phyloP scores from a whole-genome alignment of 1,140 invertebrate species.

The Halictus rubicundus region DNA sequence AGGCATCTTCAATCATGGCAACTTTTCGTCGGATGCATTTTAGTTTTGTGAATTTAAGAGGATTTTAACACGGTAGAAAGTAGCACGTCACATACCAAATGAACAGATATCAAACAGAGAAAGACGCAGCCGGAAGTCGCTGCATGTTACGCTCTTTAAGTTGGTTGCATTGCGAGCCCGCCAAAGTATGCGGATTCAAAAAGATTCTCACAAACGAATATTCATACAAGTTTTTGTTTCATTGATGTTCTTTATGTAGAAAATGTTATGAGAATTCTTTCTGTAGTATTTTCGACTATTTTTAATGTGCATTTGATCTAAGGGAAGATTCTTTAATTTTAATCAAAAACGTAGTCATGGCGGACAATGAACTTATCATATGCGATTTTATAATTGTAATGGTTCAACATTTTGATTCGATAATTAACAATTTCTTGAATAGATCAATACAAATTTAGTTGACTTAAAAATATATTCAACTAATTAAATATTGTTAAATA shows the following conservation, averaged over 20 bases:
- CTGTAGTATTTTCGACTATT: slow-evolving; percentile 82
- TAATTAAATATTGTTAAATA: no score
- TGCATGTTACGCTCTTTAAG: neutral
- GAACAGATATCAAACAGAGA: slow-evolving; percentile 52
- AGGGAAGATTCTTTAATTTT: no score
- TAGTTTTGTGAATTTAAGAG: slow-evolving; percentile 13
- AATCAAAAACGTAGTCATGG: no score
- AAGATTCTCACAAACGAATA: neutral
- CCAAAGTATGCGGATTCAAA: slow-evolving; percentile 28
- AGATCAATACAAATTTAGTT: no score
- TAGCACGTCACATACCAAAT: slow-evolving; percentile 48
- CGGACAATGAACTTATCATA: no score
- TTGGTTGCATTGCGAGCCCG: slow-evolving; percentile 17
- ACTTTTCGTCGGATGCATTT: slow-evolving; percentile 29
- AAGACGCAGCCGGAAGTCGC: slow-evolving; percentile 32
- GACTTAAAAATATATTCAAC: no score
- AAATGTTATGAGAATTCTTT: slow-evolving; percentile 84
- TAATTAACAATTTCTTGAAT: no score
- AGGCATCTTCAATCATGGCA: neutral
- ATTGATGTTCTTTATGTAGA: slow-evolving; percentile 62
- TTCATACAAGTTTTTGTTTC: neutral
- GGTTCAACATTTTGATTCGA: no score
- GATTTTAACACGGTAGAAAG: slow-evolving; percentile 34
- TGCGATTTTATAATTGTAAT: no score
- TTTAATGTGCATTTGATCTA: slow-evolving; percentile 69